These are phyloP conservation scores for Dendroctonus valens DNA, from an alignment of 1,140 invertebrate species.

Conservation along the genomic window DNA sequence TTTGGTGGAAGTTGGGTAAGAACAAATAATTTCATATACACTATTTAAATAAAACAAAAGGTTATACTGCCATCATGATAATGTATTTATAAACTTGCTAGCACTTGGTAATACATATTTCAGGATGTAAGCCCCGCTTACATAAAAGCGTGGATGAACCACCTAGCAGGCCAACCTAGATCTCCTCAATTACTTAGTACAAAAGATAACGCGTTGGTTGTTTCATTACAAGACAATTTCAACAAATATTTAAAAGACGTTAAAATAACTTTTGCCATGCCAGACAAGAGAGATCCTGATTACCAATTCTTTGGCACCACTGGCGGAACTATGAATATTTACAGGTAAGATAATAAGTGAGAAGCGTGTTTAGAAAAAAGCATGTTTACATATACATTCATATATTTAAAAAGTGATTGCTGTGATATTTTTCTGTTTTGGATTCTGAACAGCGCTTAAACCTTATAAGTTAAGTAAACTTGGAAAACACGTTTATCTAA, in stretches of 20 bases:
- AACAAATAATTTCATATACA: background rate
- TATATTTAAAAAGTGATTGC: too few species aligned
- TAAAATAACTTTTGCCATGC: conserved; percentile 64
- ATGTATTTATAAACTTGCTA: background rate
- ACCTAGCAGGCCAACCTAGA: conserved; percentile 68
- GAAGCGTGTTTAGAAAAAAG: too few species aligned
- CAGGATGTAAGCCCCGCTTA: conserved; percentile 72
- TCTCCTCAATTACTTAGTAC: conserved; percentile 70
- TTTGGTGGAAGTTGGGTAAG: conserved; percentile 72
- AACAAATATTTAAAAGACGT: conserved; percentile 74
- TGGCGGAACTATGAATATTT: conserved; percentile 77
- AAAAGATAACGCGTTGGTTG: conserved; percentile 65
- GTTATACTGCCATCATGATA: background rate
- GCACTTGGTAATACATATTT: background rate
- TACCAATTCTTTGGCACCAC: conserved; percentile 88
- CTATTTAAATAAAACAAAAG: background rate
- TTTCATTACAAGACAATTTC: conserved; percentile 70
- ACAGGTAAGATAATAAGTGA: conserved; percentile 76
- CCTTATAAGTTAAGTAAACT: too few species aligned
- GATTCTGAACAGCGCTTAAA: too few species aligned
- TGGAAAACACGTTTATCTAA: too few species aligned
- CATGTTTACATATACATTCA: too few species aligned
- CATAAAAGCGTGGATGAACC: conserved; percentile 72
- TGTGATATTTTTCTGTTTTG: too few species aligned
- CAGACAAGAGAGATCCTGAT: conserved; percentile 88